A percentile compares a stretch with the other conserved stretches of the same genome.
Conservation (phyloP, 1,140 invertebrate species). For the Melanaphis sacchari region DNA sequence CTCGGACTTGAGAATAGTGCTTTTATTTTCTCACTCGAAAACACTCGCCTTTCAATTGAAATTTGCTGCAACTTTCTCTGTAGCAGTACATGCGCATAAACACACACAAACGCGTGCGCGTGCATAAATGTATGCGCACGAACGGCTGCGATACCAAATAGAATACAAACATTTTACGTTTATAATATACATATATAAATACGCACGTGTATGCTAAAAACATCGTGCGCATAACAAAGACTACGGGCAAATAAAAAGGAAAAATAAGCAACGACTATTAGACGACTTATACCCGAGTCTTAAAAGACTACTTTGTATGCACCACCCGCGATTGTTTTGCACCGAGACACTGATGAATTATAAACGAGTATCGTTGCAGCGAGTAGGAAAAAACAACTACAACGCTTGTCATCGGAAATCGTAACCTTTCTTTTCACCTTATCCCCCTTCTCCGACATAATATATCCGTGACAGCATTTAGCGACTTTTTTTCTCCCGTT, state of each 20-base stretch:
- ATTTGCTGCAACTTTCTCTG: not conserved
- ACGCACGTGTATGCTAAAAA: not conserved
- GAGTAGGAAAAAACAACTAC: not conserved
- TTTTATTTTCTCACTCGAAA: not conserved
- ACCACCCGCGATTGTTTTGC: constrained; percentile 25
- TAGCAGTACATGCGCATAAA: not conserved
- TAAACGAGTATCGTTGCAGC: not conserved
- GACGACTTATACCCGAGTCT: constrained; percentile 27
- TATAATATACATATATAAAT: not conserved
- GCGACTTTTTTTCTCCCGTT: not conserved
- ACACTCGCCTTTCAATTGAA: not conserved
- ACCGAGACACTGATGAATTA: constrained; percentile 42
- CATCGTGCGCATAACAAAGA: not conserved
- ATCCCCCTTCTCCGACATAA: not conserved
- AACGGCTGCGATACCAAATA: not conserved
- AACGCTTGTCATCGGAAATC: constrained; percentile 31
- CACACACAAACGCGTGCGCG: not conserved
- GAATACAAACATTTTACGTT: constrained; percentile 21
- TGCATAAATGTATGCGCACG: not conserved
- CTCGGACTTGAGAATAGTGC: not conserved
- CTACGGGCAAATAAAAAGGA: not conserved
- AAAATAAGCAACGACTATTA: constrained; percentile 4
- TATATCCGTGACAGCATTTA: not conserved
- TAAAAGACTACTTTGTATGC: constrained; percentile 53
- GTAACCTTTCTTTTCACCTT: not conserved